Percentiles rank a stretch among this genome's conserved stretches.
Evolutionary conservation across 2,797 vertebrate species (phyloP).

Genomic region (Balearica regulorum): DNA sequence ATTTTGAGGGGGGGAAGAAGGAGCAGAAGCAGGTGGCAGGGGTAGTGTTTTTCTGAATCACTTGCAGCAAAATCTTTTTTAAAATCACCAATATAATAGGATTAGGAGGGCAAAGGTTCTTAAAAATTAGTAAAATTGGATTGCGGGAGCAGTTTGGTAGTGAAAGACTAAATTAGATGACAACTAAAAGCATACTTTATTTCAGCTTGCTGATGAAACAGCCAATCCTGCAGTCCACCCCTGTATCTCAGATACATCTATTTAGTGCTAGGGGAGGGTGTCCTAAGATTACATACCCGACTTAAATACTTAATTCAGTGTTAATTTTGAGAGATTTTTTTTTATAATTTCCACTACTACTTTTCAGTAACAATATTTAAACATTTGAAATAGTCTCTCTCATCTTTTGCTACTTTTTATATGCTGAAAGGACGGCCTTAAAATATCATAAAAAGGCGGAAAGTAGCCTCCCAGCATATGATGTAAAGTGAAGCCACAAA

Average conservation of each 20-base stretch:
- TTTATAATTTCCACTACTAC: not conserved
- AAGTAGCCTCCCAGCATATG: not conserved
- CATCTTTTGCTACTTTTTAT: not conserved
- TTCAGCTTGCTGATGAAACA: not conserved
- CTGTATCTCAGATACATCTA: not conserved
- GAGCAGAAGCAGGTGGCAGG: not conserved
- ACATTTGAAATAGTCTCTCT: not conserved
- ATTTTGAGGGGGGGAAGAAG: not conserved
- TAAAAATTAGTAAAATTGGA: slow-evolving; percentile 26
- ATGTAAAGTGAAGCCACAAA: slow-evolving; percentile 10
- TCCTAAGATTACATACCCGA: not conserved
- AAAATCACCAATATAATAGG: not conserved
- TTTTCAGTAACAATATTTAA: not conserved
- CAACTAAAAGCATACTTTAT: not conserved
- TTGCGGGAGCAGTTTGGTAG: not conserved
- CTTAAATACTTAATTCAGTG: not conserved
- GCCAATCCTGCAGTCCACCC: not conserved
- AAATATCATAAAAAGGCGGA: not conserved
- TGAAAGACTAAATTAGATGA: not conserved
- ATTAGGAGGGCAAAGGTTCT: not conserved
- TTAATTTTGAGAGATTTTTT: not conserved
- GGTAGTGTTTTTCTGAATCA: not conserved
- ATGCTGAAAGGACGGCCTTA: not conserved
- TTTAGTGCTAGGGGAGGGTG: not conserved
- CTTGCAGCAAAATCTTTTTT: not conserved